These are phyloP conservation scores for Pycnomerus fuliginosus DNA, from an alignment of 2,888 invertebrate species.

Conservation along the genomic window DNA sequence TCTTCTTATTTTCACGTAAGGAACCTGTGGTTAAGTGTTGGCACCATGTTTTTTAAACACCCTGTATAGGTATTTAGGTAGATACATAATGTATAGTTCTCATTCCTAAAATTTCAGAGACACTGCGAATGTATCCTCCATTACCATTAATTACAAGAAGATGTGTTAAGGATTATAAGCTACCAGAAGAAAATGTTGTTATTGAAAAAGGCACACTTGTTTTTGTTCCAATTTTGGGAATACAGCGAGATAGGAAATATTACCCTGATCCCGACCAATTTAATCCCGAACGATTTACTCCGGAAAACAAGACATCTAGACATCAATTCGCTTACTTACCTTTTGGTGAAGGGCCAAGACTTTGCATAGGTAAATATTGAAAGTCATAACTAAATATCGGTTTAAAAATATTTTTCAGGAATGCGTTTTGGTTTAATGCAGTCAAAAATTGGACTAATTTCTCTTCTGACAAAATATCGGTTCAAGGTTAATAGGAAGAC, in stretches of 20 bases:
- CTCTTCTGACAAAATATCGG: constrained; percentile 31
- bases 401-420: constrained; percentile 31
- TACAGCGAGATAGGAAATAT: constrained; percentile 43
- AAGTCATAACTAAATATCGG: constrained; percentile 17
- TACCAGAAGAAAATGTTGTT: constrained; percentile 38
- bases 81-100: no score
- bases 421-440: constrained; percentile 41
- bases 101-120: constrained; percentile 46
- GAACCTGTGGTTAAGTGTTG: no score
- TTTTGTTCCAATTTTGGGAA: constrained; percentile 34
- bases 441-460: constrained; percentile 38
- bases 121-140: constrained; percentile 45
- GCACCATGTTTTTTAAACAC: no score
- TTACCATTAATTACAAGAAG: constrained; percentile 28
- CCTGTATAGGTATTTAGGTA: no score
- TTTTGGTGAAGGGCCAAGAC: constrained; percentile 30
- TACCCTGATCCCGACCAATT: constrained; percentile 38
- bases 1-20: no score
- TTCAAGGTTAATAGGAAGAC: constrained; percentile 30
- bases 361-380: constrained; percentile 32
- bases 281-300: constrained; percentile 29
- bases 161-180: constrained; percentile 32
- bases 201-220: constrained; percentile 42
- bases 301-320: constrained; percentile 28
- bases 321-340: constrained; percentile 24